Evolutionary conservation across 2,888 invertebrate species (phyloP).

Genomic region (Tipula confusa): DNA sequence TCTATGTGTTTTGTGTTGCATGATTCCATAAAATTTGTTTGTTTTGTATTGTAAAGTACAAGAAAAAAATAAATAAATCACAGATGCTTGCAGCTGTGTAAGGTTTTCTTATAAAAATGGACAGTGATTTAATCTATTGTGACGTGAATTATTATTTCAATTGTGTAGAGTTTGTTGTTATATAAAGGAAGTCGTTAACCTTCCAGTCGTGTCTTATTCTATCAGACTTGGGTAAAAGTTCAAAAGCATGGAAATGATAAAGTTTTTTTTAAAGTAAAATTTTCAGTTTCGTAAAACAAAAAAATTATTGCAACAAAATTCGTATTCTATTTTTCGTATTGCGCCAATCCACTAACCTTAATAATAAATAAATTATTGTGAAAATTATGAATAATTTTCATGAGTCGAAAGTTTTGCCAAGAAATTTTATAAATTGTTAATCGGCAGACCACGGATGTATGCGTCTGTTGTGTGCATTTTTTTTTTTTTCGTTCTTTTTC

Average conservation of each 20-base stretch:
- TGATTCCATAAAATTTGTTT: background rate
- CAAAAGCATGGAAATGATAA: no score
- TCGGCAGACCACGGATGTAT: background rate
- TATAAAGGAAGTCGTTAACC: background rate
- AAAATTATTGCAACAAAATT: background rate
- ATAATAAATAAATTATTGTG: background rate
- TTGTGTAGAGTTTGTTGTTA: background rate
- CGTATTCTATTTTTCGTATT: background rate
- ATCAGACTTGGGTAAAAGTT: background rate
- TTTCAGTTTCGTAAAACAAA: background rate
- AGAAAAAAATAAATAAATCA: background rate
- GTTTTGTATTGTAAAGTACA: background rate
- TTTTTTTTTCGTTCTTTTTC: no score
- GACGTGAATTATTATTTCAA: background rate
- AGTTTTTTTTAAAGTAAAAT: background rate
- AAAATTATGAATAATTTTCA: slow-evolving; percentile 1
- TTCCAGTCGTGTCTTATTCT: background rate
- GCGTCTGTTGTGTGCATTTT: background rate
- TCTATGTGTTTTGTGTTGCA: background rate
- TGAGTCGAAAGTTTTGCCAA: background rate
- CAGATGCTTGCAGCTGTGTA: background rate
- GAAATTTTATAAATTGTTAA: background rate
- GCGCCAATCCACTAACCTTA: background rate
- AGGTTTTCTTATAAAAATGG: background rate
- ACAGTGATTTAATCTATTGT: slow-evolving; percentile 12